Percentiles rank a stretch among this genome's conserved stretches.
Evolutionary conservation across 2,888 invertebrate species (phyloP).

Genomic region (Phengaris arion): DNA sequence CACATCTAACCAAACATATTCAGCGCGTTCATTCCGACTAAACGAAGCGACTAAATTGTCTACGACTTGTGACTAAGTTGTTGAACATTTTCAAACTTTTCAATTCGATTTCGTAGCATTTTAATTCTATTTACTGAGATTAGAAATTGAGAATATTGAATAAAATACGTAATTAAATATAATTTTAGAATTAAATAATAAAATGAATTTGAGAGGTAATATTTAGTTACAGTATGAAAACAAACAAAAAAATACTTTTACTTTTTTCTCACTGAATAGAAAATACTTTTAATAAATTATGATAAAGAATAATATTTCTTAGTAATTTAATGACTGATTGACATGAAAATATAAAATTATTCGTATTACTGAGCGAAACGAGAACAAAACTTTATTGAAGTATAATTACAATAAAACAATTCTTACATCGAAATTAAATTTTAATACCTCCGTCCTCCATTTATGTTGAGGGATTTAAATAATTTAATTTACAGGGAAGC

Average conservation of each 20-base stretch:
- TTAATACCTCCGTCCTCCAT: not conserved
- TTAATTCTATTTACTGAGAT: not conserved
- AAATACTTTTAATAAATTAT: too few species aligned
- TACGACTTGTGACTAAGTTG: too few species aligned
- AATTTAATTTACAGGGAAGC: not conserved
- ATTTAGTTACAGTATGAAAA: too few species aligned
- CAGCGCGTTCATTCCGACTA: slow-evolving; percentile 3
- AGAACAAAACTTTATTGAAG: not conserved
- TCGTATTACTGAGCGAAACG: not conserved
- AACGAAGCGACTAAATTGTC: slow-evolving; percentile 21
- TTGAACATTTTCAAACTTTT: not conserved
- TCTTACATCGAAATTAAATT: not conserved
- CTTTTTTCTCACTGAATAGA: too few species aligned
- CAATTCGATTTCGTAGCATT: slow-evolving; percentile 13
- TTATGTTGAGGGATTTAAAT: not conserved
- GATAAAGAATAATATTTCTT: too few species aligned
- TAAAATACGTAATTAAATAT: not conserved
- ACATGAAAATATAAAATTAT: not conserved
- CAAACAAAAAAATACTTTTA: too few species aligned
- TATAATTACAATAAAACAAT: not conserved
- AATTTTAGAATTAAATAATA: not conserved
- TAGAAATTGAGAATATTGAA: not conserved
- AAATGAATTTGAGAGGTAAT: not conserved
- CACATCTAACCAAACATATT: slow-evolving; percentile 17
- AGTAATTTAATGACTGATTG: too few species aligned